A percentile compares a stretch with the other conserved stretches of the same genome.
These are phyloP conservation scores for Cairina moschata DNA, from an alignment of 2,113 vertebrate genomes.

Conservation along the genomic window DNA sequence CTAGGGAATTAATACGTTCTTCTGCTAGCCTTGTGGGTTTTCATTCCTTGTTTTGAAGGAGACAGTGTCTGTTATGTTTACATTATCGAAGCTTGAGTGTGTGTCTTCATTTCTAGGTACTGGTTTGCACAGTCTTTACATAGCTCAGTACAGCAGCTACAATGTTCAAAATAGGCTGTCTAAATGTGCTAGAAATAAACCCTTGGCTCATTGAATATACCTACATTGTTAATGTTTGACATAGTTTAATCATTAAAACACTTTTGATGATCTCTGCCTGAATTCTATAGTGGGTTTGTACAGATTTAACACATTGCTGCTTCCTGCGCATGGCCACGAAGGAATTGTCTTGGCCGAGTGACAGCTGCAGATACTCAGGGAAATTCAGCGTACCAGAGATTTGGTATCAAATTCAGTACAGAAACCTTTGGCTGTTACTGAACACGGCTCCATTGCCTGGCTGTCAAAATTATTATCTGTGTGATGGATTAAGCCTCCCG, in stretches of 20 bases:
- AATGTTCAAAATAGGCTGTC: constrained; percentile 70
- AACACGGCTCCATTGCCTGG: background rate
- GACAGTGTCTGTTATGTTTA: constrained; percentile 77
- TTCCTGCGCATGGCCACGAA: background rate
- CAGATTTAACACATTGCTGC: background rate
- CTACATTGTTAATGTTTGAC: constrained; percentile 75
- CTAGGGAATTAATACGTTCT: constrained; percentile 69
- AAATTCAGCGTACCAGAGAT: background rate
- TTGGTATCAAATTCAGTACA: background rate
- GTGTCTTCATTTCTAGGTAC: constrained; percentile 78
- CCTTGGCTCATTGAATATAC: constrained; percentile 75
- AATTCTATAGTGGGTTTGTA: constrained; percentile 33
- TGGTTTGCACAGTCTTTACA: constrained; percentile 77
- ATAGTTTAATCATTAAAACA: constrained; percentile 84
- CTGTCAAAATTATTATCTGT: background rate
- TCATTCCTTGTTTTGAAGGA: constrained; percentile 74
- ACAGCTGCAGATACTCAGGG: background rate
- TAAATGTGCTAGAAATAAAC: constrained; percentile 76
- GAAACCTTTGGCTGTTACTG: background rate
- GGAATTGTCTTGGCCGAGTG: background rate
- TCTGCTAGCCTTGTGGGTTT: constrained; percentile 68
- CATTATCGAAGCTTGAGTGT: constrained; percentile 71
- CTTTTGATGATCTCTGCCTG: constrained; percentile 77
- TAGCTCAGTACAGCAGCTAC: constrained; percentile 76
- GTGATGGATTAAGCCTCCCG: background rate